phyloP scores from a whole-genome alignment of 1,140 invertebrate species.

The Hyposmocoma kahamanoa region DNA sequence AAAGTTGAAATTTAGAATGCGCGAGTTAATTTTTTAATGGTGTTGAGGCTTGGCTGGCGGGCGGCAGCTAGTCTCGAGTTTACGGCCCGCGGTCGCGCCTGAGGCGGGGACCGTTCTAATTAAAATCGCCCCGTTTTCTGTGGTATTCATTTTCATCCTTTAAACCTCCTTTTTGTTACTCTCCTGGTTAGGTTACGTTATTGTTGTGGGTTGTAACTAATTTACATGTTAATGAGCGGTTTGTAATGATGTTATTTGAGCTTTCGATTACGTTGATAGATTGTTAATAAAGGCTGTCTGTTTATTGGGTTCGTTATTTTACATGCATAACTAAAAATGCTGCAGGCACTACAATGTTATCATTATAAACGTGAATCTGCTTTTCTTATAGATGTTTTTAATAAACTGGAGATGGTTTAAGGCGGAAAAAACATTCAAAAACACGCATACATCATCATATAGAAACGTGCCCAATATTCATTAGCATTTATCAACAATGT shows the following conservation, averaged over 20 bases:
- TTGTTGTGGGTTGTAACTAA: constrained; percentile 61
- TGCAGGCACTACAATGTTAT: too few species aligned
- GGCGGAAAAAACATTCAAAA: too few species aligned
- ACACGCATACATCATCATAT: too few species aligned
- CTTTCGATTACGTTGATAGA: constrained; percentile 18
- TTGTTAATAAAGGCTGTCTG: constrained; percentile 10
- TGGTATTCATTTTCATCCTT: constrained; percentile 65
- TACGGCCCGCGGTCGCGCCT: constrained; percentile 42
- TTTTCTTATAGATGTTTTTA: too few species aligned
- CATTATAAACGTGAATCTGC: too few species aligned
- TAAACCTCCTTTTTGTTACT: constrained; percentile 59
- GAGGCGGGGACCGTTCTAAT: constrained; percentile 56
- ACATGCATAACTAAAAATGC: too few species aligned
- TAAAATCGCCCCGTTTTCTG: constrained; percentile 64
- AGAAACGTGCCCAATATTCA: constrained; percentile 44
- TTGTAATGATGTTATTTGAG: constrained; percentile 30
- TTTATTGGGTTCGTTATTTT: constrained; percentile 9
- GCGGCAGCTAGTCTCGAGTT: constrained; percentile 23
- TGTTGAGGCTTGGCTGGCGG: constrained; percentile 20
- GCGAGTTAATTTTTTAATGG: constrained; percentile 49
- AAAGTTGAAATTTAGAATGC: constrained; percentile 36
- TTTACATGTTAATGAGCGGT: constrained; percentile 69
- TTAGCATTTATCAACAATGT: constrained; percentile 53
- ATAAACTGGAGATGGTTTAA: too few species aligned
- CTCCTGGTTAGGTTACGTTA: constrained; percentile 48